Conservation (phyloP, 2,888 invertebrate species). For the Papilio protenor region DNA sequence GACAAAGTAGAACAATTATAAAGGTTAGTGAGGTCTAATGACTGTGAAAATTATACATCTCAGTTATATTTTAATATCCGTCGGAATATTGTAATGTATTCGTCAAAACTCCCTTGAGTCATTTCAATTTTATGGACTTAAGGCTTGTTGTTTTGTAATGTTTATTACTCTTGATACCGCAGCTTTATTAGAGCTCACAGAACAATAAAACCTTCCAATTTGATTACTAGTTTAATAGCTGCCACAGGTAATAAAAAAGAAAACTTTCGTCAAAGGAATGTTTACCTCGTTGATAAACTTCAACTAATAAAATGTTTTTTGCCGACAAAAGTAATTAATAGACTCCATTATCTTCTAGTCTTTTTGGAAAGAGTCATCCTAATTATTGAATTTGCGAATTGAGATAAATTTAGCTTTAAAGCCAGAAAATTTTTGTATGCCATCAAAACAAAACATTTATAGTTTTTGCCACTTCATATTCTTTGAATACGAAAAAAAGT, state of each 20-base stretch:
- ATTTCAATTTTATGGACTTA: conserved; percentile 45
- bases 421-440: too few relatives aligned
- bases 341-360: neutral
- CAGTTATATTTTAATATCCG: conserved; percentile 52
- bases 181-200: conserved; percentile 43
- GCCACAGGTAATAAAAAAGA: conserved; percentile 24
- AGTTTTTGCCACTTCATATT: neutral
- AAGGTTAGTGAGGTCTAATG: conserved; percentile 46
- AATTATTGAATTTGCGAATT: neutral
- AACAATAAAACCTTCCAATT: conserved; percentile 42
- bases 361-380: neutral
- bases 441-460: neutral
- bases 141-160: conserved; percentile 41
- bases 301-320: neutral
- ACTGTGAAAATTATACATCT: conserved; percentile 48
- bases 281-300: conserved; percentile 1
- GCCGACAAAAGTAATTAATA: neutral
- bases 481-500: neutral
- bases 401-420: too few relatives aligned
- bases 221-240: conserved; percentile 34
- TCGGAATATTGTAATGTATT: conserved; percentile 46
- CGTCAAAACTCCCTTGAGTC: conserved; percentile 47
- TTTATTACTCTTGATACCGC: conserved; percentile 38
- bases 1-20: conserved; percentile 46
- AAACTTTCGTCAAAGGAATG: neutral